Conservation (phyloP, 2,888 invertebrate genomes). For the Coelopa pilipes region DNA sequence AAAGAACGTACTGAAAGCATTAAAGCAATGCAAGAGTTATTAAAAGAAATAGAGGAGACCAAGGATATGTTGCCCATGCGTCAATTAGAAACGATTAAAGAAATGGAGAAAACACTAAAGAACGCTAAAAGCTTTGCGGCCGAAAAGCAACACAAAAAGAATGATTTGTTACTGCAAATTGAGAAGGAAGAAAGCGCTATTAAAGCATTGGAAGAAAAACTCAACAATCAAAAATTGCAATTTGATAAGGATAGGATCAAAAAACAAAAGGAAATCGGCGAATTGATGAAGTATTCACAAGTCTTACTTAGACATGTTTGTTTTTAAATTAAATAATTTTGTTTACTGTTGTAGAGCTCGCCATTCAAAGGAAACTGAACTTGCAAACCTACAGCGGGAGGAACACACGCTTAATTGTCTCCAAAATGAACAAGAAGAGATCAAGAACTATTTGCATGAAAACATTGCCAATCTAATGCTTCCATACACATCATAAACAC, state of each 20-base stretch:
- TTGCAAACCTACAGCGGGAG: conserved; percentile 34
- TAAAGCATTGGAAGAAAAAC: conserved; percentile 25
- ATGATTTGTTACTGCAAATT: conserved; percentile 24
- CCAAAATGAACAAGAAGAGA: conserved; percentile 43
- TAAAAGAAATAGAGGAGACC: conserved; percentile 44
- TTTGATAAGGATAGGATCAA: conserved; percentile 31
- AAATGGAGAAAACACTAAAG: conserved; percentile 37
- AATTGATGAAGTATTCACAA: conserved; percentile 15
- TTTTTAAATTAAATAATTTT: neutral
- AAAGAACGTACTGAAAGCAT: conserved; percentile 47
- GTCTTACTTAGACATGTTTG: too few relatives aligned
- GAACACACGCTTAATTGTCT: conserved; percentile 37
- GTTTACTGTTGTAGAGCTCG: conserved; percentile 8
- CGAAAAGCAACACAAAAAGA: conserved; percentile 18
- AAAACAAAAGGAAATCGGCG: neutral
- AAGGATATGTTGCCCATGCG: conserved; percentile 44
- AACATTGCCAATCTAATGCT: conserved; percentile 34
- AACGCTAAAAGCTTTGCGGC: conserved; percentile 13
- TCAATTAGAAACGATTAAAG: conserved; percentile 43
- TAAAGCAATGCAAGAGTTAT: conserved; percentile 40
- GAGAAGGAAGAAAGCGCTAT: conserved; percentile 33
- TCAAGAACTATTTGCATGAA: conserved; percentile 43
- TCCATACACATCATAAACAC: conserved; percentile 11
- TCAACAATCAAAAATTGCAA: conserved; percentile 37
- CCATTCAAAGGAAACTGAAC: neutral